A percentile compares a stretch with the other conserved stretches of the same genome.
Evolutionary conservation across 2,888 invertebrate genomes (phyloP).

Genomic region (Tetropium fuscum): DNA sequence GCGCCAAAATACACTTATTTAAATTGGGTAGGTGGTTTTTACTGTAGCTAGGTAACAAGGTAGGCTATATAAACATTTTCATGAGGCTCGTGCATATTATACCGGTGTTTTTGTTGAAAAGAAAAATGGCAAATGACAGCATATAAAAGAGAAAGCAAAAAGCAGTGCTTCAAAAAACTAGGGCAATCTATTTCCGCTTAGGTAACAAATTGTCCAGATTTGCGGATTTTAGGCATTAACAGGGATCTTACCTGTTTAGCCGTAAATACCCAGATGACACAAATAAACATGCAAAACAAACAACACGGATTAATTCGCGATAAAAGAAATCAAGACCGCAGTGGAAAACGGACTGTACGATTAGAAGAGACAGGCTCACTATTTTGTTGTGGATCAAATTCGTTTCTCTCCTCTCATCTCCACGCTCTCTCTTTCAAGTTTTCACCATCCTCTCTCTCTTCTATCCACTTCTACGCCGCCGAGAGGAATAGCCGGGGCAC

Average conservation of each 20-base stretch:
- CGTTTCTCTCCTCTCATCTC: constrained; percentile 67
- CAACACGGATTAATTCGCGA: constrained; percentile 56
- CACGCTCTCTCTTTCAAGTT: constrained; percentile 66
- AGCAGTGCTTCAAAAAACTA: constrained; percentile 22
- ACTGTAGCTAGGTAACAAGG: too few species aligned
- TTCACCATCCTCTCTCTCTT: constrained; percentile 67
- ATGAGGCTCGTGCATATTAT: constrained; percentile 16
- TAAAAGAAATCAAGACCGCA: constrained; percentile 62
- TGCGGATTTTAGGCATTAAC: constrained; percentile 53
- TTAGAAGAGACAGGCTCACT: constrained; percentile 67
- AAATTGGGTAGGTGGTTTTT: constrained; percentile 42
- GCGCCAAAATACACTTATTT: constrained; percentile 52
- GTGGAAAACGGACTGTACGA: constrained; percentile 66
- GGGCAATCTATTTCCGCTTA: constrained; percentile 21
- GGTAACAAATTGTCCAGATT: constrained; percentile 16
- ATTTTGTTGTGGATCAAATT: constrained; percentile 69
- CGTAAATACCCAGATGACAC: constrained; percentile 57
- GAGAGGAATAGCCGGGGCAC: constrained; percentile 51
- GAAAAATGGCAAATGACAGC: constrained; percentile 10
- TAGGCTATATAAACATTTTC: too few species aligned
- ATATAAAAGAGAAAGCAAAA: constrained; percentile 27
- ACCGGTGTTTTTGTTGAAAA: not conserved
- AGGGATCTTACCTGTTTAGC: constrained; percentile 64
- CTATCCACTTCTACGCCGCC: constrained; percentile 64
- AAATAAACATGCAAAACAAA: constrained; percentile 62